Evolutionary conservation across 2,888 invertebrate genomes (phyloP), one percentile per base, ranked within the genome.

Genomic region (Lamellibrachia columna): DNA sequence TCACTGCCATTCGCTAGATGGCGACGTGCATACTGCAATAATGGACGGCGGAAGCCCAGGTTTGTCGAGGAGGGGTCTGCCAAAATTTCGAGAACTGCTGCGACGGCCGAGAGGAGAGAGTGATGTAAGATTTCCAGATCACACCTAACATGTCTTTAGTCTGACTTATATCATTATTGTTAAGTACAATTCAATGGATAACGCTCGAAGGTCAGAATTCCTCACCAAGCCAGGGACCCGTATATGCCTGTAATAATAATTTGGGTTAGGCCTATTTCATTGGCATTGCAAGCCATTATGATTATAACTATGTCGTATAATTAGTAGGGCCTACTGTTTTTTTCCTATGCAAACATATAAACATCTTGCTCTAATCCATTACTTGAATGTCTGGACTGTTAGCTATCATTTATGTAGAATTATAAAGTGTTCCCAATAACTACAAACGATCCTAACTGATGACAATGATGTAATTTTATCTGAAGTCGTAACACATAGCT

Each of bases 21-120:
- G 52, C 52, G 53, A 6, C 2, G 52, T 91, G 52, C 11, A 91
- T 52, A 52, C 90, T 15, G 91, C 52, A 53, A 91, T 52, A 90
- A 93, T 93, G 93, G 93, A 93, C 52, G 92, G 90, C 28, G 91
- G 92, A 58, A 92, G 92, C 90, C 53, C 90, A 52, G 92, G 91
- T 55, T 75, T 75, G 4, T 75, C 75, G 75, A 75, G 75, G 22
- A 11, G 93, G 90, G 94, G 94, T 28, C 90, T 93, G 90, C 93
- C 94, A 28, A 94, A 93, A 94, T 94, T 94, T 52, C 92, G 94
- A 60, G 94, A 94, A 92, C 93, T 94, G 55, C 92, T 94, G 8
- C 92, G 94, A 40, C 93, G 94, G 91, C 94, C 94, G 11, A 91
- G 94, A 53, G 94, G 93, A 55, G 94, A 94, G 91, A 92, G 93